Evolutionary conservation across 1,140 invertebrate genomes (phyloP), one percentile per base, ranked within the genome.

Genomic region (Drosophila ananassae): DNA sequence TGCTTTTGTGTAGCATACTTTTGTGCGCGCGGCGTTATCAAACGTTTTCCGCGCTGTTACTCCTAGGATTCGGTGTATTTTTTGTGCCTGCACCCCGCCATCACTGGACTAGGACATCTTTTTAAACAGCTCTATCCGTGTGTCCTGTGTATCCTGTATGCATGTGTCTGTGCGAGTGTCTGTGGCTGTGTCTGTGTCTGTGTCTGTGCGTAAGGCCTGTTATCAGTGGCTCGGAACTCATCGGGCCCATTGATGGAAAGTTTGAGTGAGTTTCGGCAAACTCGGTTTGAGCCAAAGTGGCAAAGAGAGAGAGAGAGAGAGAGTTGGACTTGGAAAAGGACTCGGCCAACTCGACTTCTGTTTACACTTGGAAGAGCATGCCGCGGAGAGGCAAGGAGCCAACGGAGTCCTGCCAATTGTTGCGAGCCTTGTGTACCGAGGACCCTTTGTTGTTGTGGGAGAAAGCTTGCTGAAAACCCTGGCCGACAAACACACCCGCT

Each of bases 21-120:
- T 85, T 85, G 62, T 89, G 83, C 64, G 79, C 68, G 54, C 69
- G 60, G 67, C 72, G 75, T 87, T 87, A 87, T 87, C 83, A 83
- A 83, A 73, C 79, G 83, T 83, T 83, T 87, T 87, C 83, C 83
- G 84, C 83, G 76, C 83, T 87, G 84, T 87, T 87, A 89, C 79
- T 78, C 66, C 62, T 73, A 64, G 54, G 32, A 75, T 39, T 75
- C 52, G 47, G 37, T 55, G 59, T 74, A n/a, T 63, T 44, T 54
- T 73, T 60, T 52, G n/a, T 39, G 34, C 17, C 22, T 12, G 21
- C 39, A 10, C 17, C 30, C 41, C 47, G 25, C 17, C 34, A 21
- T 32, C 5, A n/a, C 10, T 34, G 54, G 55, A 69, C 77, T 74
- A 69, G 24, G 44, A 77, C 73, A 68, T 68, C 60, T 87, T 84